Percentiles rank a stretch among this genome's conserved stretches.
Evolutionary conservation across 2,888 invertebrate genomes (phyloP).

Genomic region (Mythimna albipuncta): DNA sequence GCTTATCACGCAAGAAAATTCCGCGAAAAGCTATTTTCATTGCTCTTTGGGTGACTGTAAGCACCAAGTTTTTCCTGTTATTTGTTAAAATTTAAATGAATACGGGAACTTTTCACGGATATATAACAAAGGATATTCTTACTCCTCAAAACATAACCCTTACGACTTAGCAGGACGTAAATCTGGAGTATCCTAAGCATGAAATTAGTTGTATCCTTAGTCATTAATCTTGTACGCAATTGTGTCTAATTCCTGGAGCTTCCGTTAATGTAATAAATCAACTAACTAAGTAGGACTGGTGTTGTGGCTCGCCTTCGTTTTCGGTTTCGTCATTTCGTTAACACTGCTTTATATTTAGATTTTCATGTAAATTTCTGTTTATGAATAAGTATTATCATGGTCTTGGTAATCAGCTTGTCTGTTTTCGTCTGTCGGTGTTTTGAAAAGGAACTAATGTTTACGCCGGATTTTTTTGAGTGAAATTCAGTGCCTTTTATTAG

Average conservation of each 20-base stretch:
- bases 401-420: slow-evolving; percentile 3
- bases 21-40: too few relatives aligned
- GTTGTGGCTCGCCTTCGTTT: slow-evolving; percentile 55
- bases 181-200: slow-evolving; percentile 75
- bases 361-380: slow-evolving; percentile 20
- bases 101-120: neutral
- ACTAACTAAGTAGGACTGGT: slow-evolving; percentile 71
- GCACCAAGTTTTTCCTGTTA: too few relatives aligned
- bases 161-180: slow-evolving; percentile 61
- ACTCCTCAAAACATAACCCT: slow-evolving; percentile 41
- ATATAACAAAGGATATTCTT: neutral
- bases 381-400: slow-evolving; percentile 5
- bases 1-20: too few relatives aligned
- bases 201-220: slow-evolving; percentile 79
- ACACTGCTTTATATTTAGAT: slow-evolving; percentile 54
- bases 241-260: slow-evolving; percentile 83
- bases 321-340: slow-evolving; percentile 51
- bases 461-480: too few relatives aligned
- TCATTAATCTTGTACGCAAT: slow-evolving; percentile 84
- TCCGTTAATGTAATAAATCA: slow-evolving; percentile 83
- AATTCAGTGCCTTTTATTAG: too few relatives aligned
- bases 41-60: too few relatives aligned
- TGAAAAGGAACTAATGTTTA: neutral
- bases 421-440: neutral
- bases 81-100: too few relatives aligned